Conservation (phyloP, 2,888 invertebrate species). For the Crossocerus cetratus region DNA sequence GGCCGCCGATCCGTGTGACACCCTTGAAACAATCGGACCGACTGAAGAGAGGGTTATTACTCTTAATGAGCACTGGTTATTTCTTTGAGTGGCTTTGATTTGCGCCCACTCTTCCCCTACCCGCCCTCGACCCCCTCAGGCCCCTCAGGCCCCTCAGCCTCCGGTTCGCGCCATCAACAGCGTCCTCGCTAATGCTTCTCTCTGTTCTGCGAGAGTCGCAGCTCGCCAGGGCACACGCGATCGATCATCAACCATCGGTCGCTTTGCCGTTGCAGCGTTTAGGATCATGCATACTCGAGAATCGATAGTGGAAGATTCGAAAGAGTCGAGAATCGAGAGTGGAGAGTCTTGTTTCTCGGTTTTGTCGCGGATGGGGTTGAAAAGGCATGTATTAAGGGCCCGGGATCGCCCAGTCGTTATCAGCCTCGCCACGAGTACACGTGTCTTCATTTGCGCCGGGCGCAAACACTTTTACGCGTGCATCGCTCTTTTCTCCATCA, state of each 20-base stretch:
- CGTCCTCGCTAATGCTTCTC: not conserved
- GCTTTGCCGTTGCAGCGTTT: too few relatives aligned
- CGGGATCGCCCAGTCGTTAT: not conserved
- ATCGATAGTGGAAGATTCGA: too few relatives aligned
- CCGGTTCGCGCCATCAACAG: conserved; percentile 29
- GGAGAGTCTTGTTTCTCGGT: too few relatives aligned
- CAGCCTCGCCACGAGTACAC: not conserved
- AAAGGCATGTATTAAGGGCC: too few relatives aligned
- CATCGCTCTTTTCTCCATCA: conserved; percentile 60
- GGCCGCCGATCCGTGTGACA: conserved; percentile 69
- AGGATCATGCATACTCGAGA: too few relatives aligned
- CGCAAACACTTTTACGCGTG: conserved; percentile 49
- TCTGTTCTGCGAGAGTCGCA: not conserved
- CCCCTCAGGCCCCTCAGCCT: conserved; percentile 24
- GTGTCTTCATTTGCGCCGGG: conserved; percentile 27
- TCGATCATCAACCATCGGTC: too few relatives aligned
- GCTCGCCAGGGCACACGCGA: too few relatives aligned
- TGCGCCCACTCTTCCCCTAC: conserved; percentile 36
- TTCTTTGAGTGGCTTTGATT: conserved; percentile 76
- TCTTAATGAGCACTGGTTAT: conserved; percentile 75
- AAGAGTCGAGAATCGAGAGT: too few relatives aligned
- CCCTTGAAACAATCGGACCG: conserved; percentile 73
- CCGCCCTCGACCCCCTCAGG: conserved; percentile 35
- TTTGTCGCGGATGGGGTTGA: too few relatives aligned
- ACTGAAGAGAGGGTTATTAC: conserved; percentile 70